Base-by-base conservation (phyloP, 1,140 invertebrate genomes). In the Drosophila varians region DNA sequence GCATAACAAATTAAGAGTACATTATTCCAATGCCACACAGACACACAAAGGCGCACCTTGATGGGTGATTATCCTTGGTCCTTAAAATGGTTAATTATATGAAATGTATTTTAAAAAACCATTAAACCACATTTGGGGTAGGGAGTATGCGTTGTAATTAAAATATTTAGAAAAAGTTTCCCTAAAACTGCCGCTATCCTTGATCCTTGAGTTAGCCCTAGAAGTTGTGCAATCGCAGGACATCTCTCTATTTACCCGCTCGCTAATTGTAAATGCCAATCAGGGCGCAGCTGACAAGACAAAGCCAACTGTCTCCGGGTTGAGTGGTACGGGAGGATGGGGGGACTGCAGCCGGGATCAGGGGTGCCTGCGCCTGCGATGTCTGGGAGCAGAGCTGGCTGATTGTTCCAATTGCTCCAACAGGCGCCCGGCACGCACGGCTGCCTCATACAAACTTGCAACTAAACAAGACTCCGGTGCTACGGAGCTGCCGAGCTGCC, bases 191-290 rank as follows among this genome's bases (percentile, higher is more conserved):
- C n/a, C n/a, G n/a, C n/a, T 21, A 31, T 31, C 28, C 28, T 28
- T 3, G 28, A 31, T 31, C 28, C 28, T 31, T 11, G 0, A 14
- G 16, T 61, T 46, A 19, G 28, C 73, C 55, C 76, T 58, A 60
- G 56, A 45, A 74, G 57, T 69, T 82, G 38, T 18, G 8, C 16
- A 36, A 40, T 69, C 26, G 38, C 28, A 16, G 28, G 26, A 26
- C 12, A 21, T 19, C 42, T 70, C 28, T 60, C 43, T 89, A 62
- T 90, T 90, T 89, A 79, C 87, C 70, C 78, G 74, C 69, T 77
- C 77, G 72, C 87, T 90, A 90, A 90, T 90, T 90, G 82, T 87
- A 83, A 90, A 90, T 89, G 87, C 74, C 87, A 90, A 90, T 90
- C 87, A 89, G 80, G 75, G 70, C 42, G 25, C 21, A 45, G 49